Conservation (phyloP, 2,888 invertebrate genomes). For the Ectobius pallidus region DNA sequence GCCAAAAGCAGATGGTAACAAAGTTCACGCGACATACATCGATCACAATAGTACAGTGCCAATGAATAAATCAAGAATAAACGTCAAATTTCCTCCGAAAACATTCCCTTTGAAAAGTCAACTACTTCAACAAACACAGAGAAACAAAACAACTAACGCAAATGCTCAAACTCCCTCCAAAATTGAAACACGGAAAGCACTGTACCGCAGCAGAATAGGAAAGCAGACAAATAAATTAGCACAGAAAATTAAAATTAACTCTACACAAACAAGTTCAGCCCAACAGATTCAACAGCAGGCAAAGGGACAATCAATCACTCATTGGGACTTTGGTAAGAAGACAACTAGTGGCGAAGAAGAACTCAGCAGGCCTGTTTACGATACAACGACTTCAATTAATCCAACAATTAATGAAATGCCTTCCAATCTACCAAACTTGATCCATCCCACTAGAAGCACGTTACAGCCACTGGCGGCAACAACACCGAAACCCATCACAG, state of each 20-base stretch:
- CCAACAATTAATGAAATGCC: not conserved
- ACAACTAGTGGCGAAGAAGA: not conserved
- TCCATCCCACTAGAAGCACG: not conserved
- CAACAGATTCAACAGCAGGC: not conserved
- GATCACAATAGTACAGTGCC: not conserved
- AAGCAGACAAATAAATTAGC: not conserved
- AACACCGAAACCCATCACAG: not conserved
- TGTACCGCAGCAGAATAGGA: conserved; percentile 9
- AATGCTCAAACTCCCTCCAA: not conserved
- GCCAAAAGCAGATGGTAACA: not conserved
- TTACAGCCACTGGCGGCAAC: not conserved
- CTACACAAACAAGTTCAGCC: not conserved
- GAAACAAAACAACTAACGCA: not conserved
- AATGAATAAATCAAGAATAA: not conserved
- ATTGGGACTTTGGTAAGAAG: conserved; percentile 12
- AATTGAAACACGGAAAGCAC: not conserved
- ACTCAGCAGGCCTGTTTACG: not conserved
- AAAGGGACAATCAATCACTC: not conserved
- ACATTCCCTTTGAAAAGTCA: not conserved
- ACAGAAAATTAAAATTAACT: not conserved
- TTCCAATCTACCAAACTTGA: not conserved
- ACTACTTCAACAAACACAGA: not conserved
- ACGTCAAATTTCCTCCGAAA: conserved; percentile 8
- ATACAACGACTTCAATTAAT: not conserved
- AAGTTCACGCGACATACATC: not conserved